Evolutionary conservation across 2,113 vertebrate genomes (phyloP), one percentile per base, ranked within the genome.

Genomic region (Proterorhinus semilunaris): DNA sequence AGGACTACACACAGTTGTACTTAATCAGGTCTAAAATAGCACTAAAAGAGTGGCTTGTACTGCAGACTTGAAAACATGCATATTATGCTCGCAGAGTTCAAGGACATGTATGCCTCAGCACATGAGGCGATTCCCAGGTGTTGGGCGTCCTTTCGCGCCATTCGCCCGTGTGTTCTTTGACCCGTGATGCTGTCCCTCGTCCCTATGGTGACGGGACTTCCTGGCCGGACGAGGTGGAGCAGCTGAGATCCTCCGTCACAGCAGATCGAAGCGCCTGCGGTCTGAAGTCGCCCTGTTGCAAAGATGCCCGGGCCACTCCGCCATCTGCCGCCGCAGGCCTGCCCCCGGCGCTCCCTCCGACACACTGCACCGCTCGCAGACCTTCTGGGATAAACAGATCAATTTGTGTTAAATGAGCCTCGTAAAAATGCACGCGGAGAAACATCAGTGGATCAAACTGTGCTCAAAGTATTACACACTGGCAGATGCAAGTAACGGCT

Each of bases 281-380:
- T 51, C 48, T 68, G 53, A 71, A 65, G n/a, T 8, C 45, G 1
- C 67, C 47, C 9, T 69, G 77, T 72, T 45, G 52, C 4, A 45
- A 62, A 72, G 74, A 64, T 59, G 71, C 65, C 61, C 51, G 53
- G 61, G 61, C 47, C 65, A 44, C 48, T 51, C 4, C 36, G 71
- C 82, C 80, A 84, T 86, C 80, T 83, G 86, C 75, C 75, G 70
- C 62, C 62, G 64, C 62, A 64, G 51, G 55, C 67, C 65, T 54
- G 64, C 8, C 65, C 52, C 43, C n/a, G 48, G 63, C 6, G 36
- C 9, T 47, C 45, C 15, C 53, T 55, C 11, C 55, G 51, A 48
- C 17, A 71, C 48, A 43, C n/a, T 61, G 66, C 63, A 48, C 36
- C 49, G 59, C 47, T 58, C 64, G 59, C 67, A 44, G 58, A 61